phyloP scores from a whole-genome alignment of 37 sponge, comb jelly and placozoan genomes.

The Spongilla lacustris region DNA sequence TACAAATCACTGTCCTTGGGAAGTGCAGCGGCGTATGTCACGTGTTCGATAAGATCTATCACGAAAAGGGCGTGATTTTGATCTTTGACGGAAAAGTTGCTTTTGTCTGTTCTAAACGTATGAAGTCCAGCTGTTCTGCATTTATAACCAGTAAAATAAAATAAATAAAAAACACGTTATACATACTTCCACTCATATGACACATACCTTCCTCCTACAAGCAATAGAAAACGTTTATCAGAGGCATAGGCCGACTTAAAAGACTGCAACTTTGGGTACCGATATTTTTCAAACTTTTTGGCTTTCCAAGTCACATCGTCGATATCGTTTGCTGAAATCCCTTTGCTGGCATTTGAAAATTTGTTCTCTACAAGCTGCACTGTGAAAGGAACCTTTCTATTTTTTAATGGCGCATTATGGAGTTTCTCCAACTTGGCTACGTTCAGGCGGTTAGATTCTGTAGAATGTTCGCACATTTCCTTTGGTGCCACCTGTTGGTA shows the following conservation, averaged over 20 bases:
- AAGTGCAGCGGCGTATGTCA: background rate
- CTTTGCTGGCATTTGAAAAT: too few species aligned
- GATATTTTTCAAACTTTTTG: background rate
- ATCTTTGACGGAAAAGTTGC: background rate
- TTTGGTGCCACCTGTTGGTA: too few species aligned
- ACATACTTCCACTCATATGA: too few species aligned
- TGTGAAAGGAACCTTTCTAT: too few species aligned
- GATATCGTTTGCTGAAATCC: too few species aligned
- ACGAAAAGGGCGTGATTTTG: conserved; percentile 6
- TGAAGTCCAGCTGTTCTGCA: conserved; percentile 12
- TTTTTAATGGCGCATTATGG: too few species aligned
- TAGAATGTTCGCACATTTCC: too few species aligned
- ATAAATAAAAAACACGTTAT: too few species aligned
- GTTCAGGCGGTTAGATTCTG: too few species aligned
- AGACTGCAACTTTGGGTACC: conserved; percentile 1
- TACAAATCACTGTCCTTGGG: background rate
- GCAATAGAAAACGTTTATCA: background rate
- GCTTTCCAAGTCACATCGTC: background rate
- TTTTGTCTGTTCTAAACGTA: background rate
- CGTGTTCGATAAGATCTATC: background rate
- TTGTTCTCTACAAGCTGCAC: too few species aligned
- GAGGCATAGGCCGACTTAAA: background rate
- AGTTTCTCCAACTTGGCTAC: too few species aligned
- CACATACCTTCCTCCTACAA: conserved; percentile 20
- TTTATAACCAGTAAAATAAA: background rate